A percentile compares a stretch with the other conserved stretches of the same genome.
Evolutionary conservation across 1,140 invertebrate species (phyloP).

Genomic region (Zaprionus camerounensis): DNA sequence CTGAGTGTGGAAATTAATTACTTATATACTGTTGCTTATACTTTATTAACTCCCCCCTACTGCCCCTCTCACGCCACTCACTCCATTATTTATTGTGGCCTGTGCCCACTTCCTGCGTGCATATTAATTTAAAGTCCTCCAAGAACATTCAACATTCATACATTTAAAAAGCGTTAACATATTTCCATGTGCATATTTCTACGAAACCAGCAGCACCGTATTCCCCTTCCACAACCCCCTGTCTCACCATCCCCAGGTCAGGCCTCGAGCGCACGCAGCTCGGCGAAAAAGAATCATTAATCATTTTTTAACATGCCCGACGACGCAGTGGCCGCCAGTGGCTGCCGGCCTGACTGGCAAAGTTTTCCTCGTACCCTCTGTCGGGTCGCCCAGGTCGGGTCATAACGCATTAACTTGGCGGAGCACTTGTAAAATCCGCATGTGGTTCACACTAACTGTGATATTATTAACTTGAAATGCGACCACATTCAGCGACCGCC

Average conservation of each 20-base stretch:
- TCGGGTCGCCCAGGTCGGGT: constrained; percentile 22
- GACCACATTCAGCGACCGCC: constrained; percentile 34
- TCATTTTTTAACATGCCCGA: constrained; percentile 71
- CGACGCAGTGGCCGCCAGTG: constrained; percentile 32
- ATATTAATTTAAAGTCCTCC: constrained; percentile 35
- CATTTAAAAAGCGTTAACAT: constrained; percentile 80
- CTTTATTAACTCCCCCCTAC: background rate
- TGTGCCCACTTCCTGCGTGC: constrained; percentile 5
- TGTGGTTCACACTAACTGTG: constrained; percentile 57
- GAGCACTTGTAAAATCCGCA: constrained; percentile 54
- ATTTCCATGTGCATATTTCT: constrained; percentile 59
- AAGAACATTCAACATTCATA: constrained; percentile 44
- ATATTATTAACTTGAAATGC: constrained; percentile 77
- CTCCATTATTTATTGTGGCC: constrained; percentile 43
- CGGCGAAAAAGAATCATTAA: constrained; percentile 72
- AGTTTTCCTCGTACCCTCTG: constrained; percentile 39
- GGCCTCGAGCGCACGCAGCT: constrained; percentile 52
- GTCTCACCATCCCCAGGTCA: background rate
- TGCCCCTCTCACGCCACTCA: background rate
- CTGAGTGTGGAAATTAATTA: background rate
- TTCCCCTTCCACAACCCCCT: background rate
- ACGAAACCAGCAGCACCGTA: background rate
- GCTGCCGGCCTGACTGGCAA: constrained; percentile 30
- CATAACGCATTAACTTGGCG: constrained; percentile 74
- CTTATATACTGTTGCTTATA: constrained; percentile 1